Evolutionary conservation across 30 jellyfish, hydroid and myxozoan species (phyloP), one percentile per base, ranked within the genome.

Genomic region (Cassiopea xamachana): DNA sequence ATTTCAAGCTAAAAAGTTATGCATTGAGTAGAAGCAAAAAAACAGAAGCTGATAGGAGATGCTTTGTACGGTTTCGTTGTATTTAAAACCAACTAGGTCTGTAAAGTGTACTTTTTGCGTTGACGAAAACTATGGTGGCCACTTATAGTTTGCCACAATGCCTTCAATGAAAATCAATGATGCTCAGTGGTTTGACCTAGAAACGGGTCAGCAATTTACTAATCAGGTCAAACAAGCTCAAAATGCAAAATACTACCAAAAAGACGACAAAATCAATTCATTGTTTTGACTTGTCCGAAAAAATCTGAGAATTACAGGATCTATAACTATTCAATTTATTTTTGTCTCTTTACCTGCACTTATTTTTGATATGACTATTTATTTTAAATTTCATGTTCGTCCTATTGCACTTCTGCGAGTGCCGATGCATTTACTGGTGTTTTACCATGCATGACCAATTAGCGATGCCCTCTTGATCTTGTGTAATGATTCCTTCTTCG

Each of bases 401-500:
- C 64, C 7, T 55, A 64, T 7, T 64, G 27, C 74, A 64, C 19
- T 64, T 14, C 15, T 5, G 19, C 15, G 15, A 4, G 15, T 64
- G 19, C 6, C 74, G 7, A 55, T 27, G 49, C 50, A 17, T 27
- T 55, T 74, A 72, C 93, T 48, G 88, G 93, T 76, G 71, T 16
- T 46, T 75, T 48, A 64, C 44, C 64, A 86, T 86, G 93, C 93
- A 51, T 86, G 93, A 69, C 27, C 83, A 75, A 62, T 1, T 69
- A 48, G 55, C 81, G 67, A 60, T 86, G 93, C 76, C 83, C 93
- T 75, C 59, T 76, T 75, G 85, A 86, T 73, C 93, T 86, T 86
- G 93, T 86, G 93, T 73, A 86, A 75, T 86, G 93, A 86, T 55
- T 86, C 72, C 83, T 61, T 86, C 69, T 86, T 69, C 75, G 82